A percentile compares a stretch with the other conserved stretches of the same genome.
phyloP scores from a whole-genome alignment of 2,797 vertebrate genomes.

The Toxotes lorentzi region DNA sequence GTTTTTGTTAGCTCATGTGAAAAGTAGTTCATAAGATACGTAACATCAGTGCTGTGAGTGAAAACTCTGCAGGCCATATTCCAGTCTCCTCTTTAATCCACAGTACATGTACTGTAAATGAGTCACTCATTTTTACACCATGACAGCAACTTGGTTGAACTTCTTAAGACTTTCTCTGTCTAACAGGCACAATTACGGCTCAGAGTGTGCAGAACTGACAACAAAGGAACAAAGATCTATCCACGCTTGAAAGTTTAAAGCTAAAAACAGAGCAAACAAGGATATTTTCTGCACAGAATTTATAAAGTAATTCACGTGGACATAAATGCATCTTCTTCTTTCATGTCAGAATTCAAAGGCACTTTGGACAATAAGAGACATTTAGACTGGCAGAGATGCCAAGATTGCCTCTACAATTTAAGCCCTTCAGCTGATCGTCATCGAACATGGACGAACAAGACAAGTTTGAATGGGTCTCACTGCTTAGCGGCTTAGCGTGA shows the following conservation, averaged over 20 bases:
- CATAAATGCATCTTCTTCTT: slow-evolving; percentile 43
- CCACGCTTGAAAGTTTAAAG: slow-evolving; percentile 56
- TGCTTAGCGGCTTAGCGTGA: slow-evolving; percentile 38
- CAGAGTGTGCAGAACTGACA: slow-evolving; percentile 51
- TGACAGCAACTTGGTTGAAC: slow-evolving; percentile 63
- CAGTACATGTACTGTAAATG: slow-evolving; percentile 37
- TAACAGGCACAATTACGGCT: slow-evolving; percentile 61
- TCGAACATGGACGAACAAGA: slow-evolving; percentile 50
- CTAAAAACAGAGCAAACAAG: slow-evolving; percentile 55
- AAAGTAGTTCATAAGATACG: slow-evolving; percentile 51
- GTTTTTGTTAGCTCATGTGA: slow-evolving; percentile 38
- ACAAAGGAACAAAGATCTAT: slow-evolving; percentile 54
- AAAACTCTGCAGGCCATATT: slow-evolving; percentile 47
- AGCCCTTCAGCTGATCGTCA: slow-evolving; percentile 38
- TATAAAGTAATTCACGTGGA: slow-evolving; percentile 55
- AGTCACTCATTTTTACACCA: slow-evolving; percentile 48
- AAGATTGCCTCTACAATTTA: slow-evolving; percentile 28
- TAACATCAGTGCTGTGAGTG: slow-evolving; percentile 37
- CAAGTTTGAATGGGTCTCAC: slow-evolving; percentile 49
- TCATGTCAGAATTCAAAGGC: slow-evolving; percentile 46
- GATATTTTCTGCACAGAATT: slow-evolving; percentile 40
- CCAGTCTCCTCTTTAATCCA: slow-evolving; percentile 39
- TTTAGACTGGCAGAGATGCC: slow-evolving; percentile 28
- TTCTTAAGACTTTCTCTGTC: slow-evolving; percentile 57
- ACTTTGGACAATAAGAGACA: slow-evolving; percentile 40